Evolutionary conservation across 23 tunicate genomes (phyloP), one percentile per base, ranked within the genome.

Genomic region (Botrylloides violaceus): DNA sequence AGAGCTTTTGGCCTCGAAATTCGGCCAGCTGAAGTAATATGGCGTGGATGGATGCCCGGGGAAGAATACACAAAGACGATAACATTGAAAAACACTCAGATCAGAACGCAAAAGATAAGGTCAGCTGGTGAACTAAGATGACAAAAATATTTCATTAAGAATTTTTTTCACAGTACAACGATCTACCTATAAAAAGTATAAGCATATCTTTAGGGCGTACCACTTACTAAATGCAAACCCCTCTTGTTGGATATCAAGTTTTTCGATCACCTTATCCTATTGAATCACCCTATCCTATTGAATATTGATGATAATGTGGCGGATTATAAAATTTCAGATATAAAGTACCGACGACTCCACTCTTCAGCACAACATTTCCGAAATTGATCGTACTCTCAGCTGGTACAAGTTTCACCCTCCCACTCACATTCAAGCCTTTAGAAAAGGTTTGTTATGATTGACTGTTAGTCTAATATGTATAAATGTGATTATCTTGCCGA

Each of bases 21-120:
- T 2, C 80, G 58, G 34, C 97, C 97, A 20, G 84, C 78, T 49
- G 85, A 83, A 38, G 34, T 90, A 30, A 47, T 83, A 36, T 90
- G 97, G 97, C 66, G 71, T 65, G 82, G 83, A 7, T 90, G 97
- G 97, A 84, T 78, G 49, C 81, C 83, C 58, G 97, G 97, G 25
- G 90, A 83, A 55, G 97, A 90, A 83, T 83, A 90, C 62, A 83
- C 85, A 28, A 78, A 72, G 47, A 90, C 78, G 48, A 60, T 90
- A 9, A 83, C 82, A 49, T 61, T 90, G 34, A 90, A 83, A 68
- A 90, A 90, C 49, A 76, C 79, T 26, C 75, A 76, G 29, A 76
- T 83, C 0, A 85, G 79, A 68, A 90, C 90, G 36, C 80, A 76
- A 55, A 90, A 90, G 59, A 79, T 90, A 62, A 83, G 66, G 85